phyloP scores from a whole-genome alignment of 2,113 vertebrate species.

The Spizaetus ornatus region DNA sequence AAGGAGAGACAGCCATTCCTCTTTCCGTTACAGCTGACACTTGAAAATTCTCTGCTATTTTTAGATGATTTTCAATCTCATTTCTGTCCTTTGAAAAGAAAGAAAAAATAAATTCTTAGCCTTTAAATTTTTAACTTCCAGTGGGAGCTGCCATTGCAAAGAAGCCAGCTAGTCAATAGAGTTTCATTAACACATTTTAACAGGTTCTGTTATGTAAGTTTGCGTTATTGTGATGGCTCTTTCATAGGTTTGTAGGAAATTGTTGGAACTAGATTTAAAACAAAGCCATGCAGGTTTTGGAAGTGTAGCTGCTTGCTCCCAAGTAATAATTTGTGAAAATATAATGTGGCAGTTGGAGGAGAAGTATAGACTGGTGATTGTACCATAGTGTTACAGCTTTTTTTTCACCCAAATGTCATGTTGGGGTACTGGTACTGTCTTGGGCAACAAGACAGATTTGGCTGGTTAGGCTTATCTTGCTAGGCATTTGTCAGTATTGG shows the following conservation, averaged over 20 bases:
- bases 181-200: neutral
- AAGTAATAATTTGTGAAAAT: neutral
- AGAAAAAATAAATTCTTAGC: neutral
- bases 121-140: conserved; percentile 21
- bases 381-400: neutral
- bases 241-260: neutral
- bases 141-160: conserved; percentile 2
- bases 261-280: neutral
- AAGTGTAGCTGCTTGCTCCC: neutral
- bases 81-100: conserved; percentile 46
- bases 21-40: conserved; percentile 42
- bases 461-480: neutral
- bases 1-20: conserved; percentile 48
- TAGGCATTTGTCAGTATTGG: neutral
- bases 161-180: neutral
- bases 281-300: neutral
- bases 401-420: accelerated
- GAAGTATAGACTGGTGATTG: neutral
- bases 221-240: neutral
- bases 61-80: conserved; percentile 43
- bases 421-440: neutral
- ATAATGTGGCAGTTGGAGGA: neutral
- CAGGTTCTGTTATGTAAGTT: neutral
- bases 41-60: conserved; percentile 50
- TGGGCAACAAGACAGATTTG: neutral